Base-by-base conservation (phyloP, 37 sponge, comb jelly and placozoan genomes). In the Crambe crambe region DNA sequence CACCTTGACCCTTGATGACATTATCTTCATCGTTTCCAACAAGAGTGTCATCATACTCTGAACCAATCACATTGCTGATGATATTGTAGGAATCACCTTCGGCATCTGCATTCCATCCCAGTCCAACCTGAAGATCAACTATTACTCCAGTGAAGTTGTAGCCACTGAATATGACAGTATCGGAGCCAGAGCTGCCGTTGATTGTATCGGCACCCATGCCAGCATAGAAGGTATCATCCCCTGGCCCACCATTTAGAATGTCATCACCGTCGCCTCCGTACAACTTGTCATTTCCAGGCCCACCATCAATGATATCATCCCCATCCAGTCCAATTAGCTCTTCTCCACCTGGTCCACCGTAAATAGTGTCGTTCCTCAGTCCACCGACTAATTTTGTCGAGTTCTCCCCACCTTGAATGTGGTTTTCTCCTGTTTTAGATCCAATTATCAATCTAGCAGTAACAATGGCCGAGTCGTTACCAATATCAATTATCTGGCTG, bases 241-340 rank as follows among this genome's bases (percentile, higher is more conserved):
- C 83, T 2, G 8, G 40, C 12, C 62, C 82, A 36, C 82, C 82
- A 4, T n/a, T 5, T 2, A 81, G n/a, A 32, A 17, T 20, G 54
- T 80, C 81, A 56, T 80, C 54, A 8, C 72, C 81, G 56, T 17
- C 41, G 3, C 83, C 83, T 73, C 83, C 83, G 10, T 27, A 36
- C 15, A 82, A 23, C 5, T 32, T 63, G 40, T 82, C 83, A 2
- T 60, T n/a, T 29, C 82, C 82, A 37, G 61, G 42, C 6, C 72
- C 73, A n/a, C 82, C 82, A 37, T 31, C 23, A 4, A 82, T 20
- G 2, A 5, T 37, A 42, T 82, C 63, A 38, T 58, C 51, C 25
- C 83, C 83, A n/a, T 22, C 68, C 22, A 2, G 4, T 30, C 81
- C 81, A 32, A 39, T 37, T 2, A 80, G 72, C 2, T 6, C 34